Evolutionary conservation across 2,797 vertebrate genomes (phyloP).

Genomic region (Mastacembelus armatus): DNA sequence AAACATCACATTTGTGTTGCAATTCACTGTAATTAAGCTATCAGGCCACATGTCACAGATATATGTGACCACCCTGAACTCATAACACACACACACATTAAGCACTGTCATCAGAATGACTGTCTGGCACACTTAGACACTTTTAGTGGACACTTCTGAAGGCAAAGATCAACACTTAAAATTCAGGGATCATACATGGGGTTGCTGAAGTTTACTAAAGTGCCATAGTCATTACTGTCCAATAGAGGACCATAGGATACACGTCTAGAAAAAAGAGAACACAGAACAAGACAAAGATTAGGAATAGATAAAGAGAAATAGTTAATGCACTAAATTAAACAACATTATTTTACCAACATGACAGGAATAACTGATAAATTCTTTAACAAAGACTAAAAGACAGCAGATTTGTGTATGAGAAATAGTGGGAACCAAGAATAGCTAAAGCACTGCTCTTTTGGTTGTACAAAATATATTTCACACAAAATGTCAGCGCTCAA

Average conservation of each 20-base stretch:
- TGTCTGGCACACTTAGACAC: too few species aligned
- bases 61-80: background rate
- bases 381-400: background rate
- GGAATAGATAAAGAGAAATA: too few species aligned
- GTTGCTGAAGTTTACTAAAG: conserved; percentile 90
- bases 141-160: background rate
- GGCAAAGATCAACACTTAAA: background rate
- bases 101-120: too few species aligned
- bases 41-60: background rate
- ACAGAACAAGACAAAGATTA: background rate
- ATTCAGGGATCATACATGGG: conserved; percentile 89
- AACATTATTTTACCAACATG: background rate
- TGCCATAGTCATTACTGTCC: conserved; percentile 83
- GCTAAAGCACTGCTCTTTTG: too few species aligned
- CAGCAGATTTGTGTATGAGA: background rate
- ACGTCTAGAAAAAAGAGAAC: conserved; percentile 73
- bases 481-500: background rate
- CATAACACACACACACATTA: background rate
- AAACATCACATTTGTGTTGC: background rate
- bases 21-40: background rate
- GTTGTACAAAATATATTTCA: too few species aligned
- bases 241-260: conserved; percentile 87
- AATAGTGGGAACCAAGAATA: too few species aligned
- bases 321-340: background rate
- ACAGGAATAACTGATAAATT: background rate